A percentile compares a stretch with the other conserved stretches of the same genome.
phyloP scores from a whole-genome alignment of 1,140 invertebrate genomes.

The Neotoxoptera formosana region DNA sequence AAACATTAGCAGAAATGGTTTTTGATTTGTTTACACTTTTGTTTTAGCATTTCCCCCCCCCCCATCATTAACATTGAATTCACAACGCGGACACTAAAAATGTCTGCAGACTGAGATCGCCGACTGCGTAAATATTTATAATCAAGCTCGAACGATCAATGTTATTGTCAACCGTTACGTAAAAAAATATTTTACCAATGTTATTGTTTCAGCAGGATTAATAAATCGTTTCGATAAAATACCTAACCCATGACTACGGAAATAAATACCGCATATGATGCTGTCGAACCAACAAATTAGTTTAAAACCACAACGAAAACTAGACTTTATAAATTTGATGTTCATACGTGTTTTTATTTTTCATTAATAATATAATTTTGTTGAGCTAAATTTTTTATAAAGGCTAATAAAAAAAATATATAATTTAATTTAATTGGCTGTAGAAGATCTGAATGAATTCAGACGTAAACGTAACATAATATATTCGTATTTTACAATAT shows the following conservation, averaged over 20 bases:
- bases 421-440: too few relatives aligned
- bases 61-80: background rate
- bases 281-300: background rate
- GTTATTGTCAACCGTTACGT: background rate
- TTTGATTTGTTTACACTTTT: conserved; percentile 47
- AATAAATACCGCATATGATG: background rate
- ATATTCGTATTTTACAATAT: background rate
- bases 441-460: background rate
- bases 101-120: background rate
- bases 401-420: too few relatives aligned
- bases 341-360: background rate
- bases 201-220: background rate
- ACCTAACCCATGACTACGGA: background rate
- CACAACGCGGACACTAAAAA: background rate
- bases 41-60: background rate
- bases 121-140: conserved; percentile 8
- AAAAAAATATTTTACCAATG: background rate
- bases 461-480: background rate
- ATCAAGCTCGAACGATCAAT: background rate
- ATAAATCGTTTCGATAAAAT: background rate
- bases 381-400: too few relatives aligned
- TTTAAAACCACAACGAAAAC: background rate
- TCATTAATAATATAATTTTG: too few relatives aligned
- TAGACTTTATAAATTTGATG: background rate
- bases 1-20: conserved; percentile 15